A percentile compares a stretch with the other conserved stretches of the same genome.
phyloP scores from a whole-genome alignment of 2,888 invertebrate genomes.

The Podotricha telesiphe region DNA sequence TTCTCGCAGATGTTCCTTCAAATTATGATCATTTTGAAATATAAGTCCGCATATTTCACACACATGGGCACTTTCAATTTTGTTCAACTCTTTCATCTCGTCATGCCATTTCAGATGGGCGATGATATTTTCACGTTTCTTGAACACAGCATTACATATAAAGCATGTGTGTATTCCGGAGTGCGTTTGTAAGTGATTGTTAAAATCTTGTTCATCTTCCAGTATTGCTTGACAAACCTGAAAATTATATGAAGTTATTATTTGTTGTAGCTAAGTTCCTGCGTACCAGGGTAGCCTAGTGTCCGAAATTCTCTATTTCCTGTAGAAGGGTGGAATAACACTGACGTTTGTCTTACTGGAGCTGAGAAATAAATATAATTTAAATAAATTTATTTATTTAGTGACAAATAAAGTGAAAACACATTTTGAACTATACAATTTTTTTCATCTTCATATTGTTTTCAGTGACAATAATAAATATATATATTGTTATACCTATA shows the following conservation, averaged over 20 bases:
- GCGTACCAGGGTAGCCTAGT: too few species aligned
- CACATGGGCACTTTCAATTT: constrained; percentile 54
- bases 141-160: constrained; percentile 63
- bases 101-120: constrained; percentile 66
- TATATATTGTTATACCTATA: too few species aligned
- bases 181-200: constrained; percentile 63
- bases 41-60: constrained; percentile 69
- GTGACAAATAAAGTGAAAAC: too few species aligned
- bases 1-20: constrained; percentile 59
- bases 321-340: too few species aligned
- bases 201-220: constrained; percentile 61
- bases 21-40: constrained; percentile 51
- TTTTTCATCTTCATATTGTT: too few species aligned
- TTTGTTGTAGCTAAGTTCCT: too few species aligned
- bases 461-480: too few species aligned
- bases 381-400: too few species aligned
- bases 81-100: constrained; percentile 44
- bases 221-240: constrained; percentile 69
- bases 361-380: too few species aligned
- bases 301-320: too few species aligned
- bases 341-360: too few species aligned
- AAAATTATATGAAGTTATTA: not conserved
- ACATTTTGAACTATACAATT: too few species aligned
- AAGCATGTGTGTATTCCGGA: constrained; percentile 63
- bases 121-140: constrained; percentile 62